Percentiles rank a stretch among this genome's conserved stretches.
Conservation (phyloP, 1,140 invertebrate genomes). For the Lepidurus apus region DNA sequence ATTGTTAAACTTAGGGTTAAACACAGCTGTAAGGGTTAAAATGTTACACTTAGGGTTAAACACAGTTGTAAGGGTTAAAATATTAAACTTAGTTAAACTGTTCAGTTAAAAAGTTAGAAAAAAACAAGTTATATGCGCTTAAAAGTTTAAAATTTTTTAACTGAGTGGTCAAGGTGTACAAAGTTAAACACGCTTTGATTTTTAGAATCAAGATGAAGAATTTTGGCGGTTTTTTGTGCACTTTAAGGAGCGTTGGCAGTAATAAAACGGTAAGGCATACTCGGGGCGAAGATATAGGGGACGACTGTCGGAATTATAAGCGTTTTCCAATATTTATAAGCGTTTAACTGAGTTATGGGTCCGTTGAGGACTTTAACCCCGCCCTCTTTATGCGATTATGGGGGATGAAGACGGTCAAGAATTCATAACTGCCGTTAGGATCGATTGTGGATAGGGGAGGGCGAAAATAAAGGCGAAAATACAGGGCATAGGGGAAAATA, state of each 20-base stretch:
- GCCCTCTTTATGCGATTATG: neutral
- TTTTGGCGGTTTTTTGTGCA: neutral
- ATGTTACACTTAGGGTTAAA: no score
- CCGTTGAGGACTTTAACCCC: neutral
- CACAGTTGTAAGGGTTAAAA: no score
- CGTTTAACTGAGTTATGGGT: neutral
- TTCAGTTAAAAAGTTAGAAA: no score
- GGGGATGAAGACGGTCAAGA: neutral
- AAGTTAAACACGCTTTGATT: no score
- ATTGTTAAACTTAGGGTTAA: no score
- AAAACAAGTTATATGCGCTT: no score
- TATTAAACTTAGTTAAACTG: no score
- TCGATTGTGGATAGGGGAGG: neutral
- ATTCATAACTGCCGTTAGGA: neutral
- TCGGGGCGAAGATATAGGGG: neutral
- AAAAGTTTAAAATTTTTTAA: no score
- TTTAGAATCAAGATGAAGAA: neutral
- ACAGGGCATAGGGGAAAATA: no score
- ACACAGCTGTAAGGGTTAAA: no score
- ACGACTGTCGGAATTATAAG: neutral
- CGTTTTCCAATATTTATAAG: constrained; percentile 22
- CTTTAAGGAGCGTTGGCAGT: neutral
- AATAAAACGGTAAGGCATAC: neutral
- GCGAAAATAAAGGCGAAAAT: no score
- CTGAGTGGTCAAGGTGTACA: no score